These are phyloP conservation scores for Enteromius treurensis DNA, from an alignment of 2,797 vertebrate species.

Conservation along the genomic window DNA sequence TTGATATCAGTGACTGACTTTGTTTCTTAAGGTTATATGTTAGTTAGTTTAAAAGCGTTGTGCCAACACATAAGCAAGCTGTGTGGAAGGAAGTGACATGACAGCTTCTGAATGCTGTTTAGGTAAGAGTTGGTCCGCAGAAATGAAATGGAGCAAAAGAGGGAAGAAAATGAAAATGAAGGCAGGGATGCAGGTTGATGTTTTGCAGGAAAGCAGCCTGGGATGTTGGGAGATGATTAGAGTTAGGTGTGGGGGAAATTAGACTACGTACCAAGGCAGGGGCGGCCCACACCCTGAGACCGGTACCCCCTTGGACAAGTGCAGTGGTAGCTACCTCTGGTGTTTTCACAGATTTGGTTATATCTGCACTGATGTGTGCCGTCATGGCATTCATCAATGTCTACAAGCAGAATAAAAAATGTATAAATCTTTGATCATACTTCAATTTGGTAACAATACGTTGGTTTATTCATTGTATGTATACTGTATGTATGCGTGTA, in stretches of 20 bases:
- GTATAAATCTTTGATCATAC: background rate
- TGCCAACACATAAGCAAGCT: constrained; percentile 61
- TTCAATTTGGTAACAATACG: background rate
- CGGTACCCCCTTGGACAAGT: constrained; percentile 89
- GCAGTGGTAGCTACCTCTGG: constrained; percentile 91
- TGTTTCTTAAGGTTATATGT: constrained; percentile 23
- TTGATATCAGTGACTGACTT: constrained; percentile 3
- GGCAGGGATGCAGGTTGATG: constrained; percentile 46
- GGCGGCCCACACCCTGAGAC: constrained; percentile 85
- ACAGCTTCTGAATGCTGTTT: constrained; percentile 23
- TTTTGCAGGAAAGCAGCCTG: constrained; percentile 54
- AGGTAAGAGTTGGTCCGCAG: constrained; percentile 17
- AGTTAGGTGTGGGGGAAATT: background rate
- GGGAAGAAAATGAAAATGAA: constrained; percentile 37
- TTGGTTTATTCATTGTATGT: background rate
- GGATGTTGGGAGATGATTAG: background rate
- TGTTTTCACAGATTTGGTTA: constrained; percentile 97
- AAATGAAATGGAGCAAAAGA: constrained; percentile 48
- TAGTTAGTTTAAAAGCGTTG: constrained; percentile 56
- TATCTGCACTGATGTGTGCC: constrained; percentile 93
- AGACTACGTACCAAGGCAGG: constrained; percentile 87
- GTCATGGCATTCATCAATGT: constrained; percentile 92
- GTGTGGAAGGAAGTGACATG: constrained; percentile 14
- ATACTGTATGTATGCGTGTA: background rate
- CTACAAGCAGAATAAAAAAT: constrained; percentile 68